These are phyloP conservation scores for Helleia helle DNA, from an alignment of 2,888 invertebrate genomes.

Conservation along the genomic window DNA sequence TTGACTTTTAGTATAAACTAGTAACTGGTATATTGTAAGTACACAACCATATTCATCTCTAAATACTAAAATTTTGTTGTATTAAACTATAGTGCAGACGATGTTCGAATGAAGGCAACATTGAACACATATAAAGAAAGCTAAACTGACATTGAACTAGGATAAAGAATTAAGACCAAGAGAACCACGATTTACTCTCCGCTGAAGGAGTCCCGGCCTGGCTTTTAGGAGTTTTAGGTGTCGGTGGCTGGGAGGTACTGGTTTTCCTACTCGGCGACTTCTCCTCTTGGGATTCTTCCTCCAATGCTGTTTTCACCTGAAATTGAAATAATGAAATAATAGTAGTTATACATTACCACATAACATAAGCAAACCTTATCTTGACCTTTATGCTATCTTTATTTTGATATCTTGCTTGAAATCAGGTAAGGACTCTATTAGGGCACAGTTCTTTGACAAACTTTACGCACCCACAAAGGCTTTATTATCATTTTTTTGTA, in stretches of 20 bases:
- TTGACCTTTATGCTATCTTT: too few species aligned
- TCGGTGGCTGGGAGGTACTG: slow-evolving; percentile 31
- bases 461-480: too few species aligned
- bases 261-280: slow-evolving; percentile 33
- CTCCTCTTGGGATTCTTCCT: slow-evolving; percentile 32
- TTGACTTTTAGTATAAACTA: too few species aligned
- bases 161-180: slow-evolving; percentile 74
- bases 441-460: too few species aligned
- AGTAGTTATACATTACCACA: too few species aligned
- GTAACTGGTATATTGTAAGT: too few species aligned
- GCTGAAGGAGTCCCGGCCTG: slow-evolving; percentile 36
- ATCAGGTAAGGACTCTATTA: too few species aligned
- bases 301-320: slow-evolving; percentile 51
- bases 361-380: too few species aligned
- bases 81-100: slow-evolving; percentile 14
- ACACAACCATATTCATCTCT: not conserved
- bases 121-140: slow-evolving; percentile 32
- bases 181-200: slow-evolving; percentile 70
- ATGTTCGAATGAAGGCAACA: slow-evolving; percentile 26
- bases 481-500: too few species aligned
- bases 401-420: too few species aligned
- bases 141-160: slow-evolving; percentile 27
- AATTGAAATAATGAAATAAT: slow-evolving; percentile 21
- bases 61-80: slow-evolving; percentile 13
- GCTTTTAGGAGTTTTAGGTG: slow-evolving; percentile 41